Conservation (phyloP, 2,888 invertebrate species). For the Cancer borealis region DNA sequence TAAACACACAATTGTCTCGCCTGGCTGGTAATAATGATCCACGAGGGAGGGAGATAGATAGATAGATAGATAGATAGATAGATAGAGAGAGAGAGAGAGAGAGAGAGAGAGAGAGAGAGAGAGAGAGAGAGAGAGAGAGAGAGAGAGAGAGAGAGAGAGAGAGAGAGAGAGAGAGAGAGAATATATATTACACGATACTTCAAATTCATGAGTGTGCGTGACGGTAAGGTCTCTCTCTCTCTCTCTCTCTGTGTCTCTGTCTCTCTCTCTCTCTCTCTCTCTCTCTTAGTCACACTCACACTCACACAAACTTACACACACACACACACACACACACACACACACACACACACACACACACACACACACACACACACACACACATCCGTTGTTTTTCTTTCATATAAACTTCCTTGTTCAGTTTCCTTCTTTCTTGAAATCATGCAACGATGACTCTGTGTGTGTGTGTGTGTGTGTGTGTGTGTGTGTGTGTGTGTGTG, state of each 20-base stretch:
- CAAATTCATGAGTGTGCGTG: background rate
- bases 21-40: background rate
- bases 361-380: background rate
- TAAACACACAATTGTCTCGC: background rate
- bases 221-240: background rate
- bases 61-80: no score
- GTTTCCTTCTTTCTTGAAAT: constrained; percentile 2
- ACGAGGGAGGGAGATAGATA: background rate
- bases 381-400: background rate
- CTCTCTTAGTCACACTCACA: no score
- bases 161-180: no score
- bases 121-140: no score
- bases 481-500: background rate
- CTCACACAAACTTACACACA: no score
- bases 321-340: background rate
- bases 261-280: no score
- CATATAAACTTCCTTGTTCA: background rate
- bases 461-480: background rate
- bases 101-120: no score
- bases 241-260: no score
- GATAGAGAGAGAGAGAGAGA: no score
- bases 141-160: no score
- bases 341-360: background rate
- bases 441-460: background rate
- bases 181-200: no score